Conservation (phyloP, 2,113 vertebrate genomes). For the Gymnocephalus cernua region DNA sequence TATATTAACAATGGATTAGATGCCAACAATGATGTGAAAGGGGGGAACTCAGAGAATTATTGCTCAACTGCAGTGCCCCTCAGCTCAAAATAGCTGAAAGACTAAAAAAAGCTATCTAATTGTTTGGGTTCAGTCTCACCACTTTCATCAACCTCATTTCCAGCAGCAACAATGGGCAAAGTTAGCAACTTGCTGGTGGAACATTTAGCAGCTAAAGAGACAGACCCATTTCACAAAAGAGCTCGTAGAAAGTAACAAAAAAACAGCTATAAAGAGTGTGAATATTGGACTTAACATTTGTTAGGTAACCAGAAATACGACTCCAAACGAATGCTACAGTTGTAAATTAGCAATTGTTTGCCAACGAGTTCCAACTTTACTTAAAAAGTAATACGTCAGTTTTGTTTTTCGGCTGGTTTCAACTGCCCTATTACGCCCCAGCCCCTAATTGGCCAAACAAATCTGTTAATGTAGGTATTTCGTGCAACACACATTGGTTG, state of each 20-base stretch:
- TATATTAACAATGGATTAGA: neutral
- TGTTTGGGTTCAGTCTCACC: neutral
- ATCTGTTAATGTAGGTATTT: neutral
- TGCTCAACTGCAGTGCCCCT: neutral
- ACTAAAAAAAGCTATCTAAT: too few relatives aligned
- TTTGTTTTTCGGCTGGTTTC: neutral
- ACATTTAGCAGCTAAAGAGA: neutral
- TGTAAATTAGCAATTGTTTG: neutral
- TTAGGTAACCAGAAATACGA: neutral
- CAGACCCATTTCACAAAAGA: too few relatives aligned
- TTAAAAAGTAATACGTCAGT: neutral
- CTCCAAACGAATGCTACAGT: neutral
- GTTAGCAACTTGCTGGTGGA: constrained; percentile 1
- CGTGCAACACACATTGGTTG: neutral
- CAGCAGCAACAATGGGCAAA: neutral
- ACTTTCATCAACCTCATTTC: neutral
- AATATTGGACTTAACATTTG: neutral
- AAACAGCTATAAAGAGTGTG: neutral
- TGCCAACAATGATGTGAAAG: too few relatives aligned
- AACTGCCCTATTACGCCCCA: neutral
- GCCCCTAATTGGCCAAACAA: neutral
- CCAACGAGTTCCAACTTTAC: neutral
- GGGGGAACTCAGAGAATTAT: neutral
- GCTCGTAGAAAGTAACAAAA: neutral
- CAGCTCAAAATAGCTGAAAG: neutral